Conservation (phyloP, 2,888 invertebrate species). For the Polymixis lichenea region DNA sequence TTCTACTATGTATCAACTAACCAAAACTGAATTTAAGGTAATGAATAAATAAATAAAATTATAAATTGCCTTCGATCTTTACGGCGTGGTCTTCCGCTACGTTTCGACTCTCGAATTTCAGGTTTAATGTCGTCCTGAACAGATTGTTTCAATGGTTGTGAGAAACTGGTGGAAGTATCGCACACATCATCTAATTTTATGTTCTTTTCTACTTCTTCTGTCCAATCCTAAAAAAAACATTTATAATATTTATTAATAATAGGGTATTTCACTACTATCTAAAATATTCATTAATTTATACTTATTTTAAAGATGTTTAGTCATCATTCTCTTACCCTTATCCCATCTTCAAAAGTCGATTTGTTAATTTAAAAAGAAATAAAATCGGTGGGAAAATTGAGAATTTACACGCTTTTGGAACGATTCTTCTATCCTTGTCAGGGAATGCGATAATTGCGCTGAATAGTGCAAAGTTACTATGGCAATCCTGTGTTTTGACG, state of each 20-base stretch:
- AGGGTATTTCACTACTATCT: not conserved
- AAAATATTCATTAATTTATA: not conserved
- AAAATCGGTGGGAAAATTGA: not conserved
- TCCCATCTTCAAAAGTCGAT: not conserved
- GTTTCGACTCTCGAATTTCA: constrained; percentile 81
- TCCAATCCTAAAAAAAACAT: constrained; percentile 83
- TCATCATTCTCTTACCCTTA: no score
- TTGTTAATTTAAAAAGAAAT: not conserved
- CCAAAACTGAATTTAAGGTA: not conserved
- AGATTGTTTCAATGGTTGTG: constrained; percentile 77
- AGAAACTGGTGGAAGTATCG: constrained; percentile 83
- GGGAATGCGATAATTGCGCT: not conserved
- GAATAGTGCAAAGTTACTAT: not conserved
- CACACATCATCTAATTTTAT: constrained; percentile 85
- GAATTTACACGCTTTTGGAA: not conserved
- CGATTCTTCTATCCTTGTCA: not conserved
- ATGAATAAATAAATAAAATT: not conserved
- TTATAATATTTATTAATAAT: not conserved
- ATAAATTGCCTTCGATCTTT: constrained; percentile 83
- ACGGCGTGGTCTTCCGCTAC: constrained; percentile 80
- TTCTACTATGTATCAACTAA: not conserved
- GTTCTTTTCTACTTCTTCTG: constrained; percentile 88
- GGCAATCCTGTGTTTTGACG: not conserved
- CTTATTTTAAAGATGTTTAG: not conserved
- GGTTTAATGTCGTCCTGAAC: constrained; percentile 79